These are phyloP conservation scores for Nerophis lumbriciformis DNA, from an alignment of 2,113 vertebrate genomes.

Conservation along the genomic window DNA sequence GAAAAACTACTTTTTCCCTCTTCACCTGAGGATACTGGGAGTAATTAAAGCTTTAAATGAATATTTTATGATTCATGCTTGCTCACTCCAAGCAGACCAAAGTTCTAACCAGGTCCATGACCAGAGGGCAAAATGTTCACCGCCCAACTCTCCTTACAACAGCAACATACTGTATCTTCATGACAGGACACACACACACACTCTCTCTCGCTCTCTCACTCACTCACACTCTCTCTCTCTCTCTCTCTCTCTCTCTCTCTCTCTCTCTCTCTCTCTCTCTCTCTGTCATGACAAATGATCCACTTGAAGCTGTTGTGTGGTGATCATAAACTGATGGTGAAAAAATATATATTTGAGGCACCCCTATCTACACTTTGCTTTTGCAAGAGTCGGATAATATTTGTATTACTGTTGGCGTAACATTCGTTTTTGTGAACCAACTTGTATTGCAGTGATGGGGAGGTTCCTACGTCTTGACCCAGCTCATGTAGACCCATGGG, in stretches of 20 bases:
- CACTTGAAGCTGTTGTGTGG: constrained; percentile 17
- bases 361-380: constrained; percentile 21
- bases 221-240: too few species aligned
- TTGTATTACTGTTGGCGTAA: constrained; percentile 18
- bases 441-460: constrained; percentile 11
- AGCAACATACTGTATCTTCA: constrained; percentile 2
- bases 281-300: constrained; percentile 8
- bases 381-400: not conserved
- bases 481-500: constrained; percentile 20
- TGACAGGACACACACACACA: constrained; percentile 14
- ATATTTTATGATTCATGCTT: constrained; percentile 48
- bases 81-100: constrained; percentile 33
- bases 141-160: constrained; percentile 13
- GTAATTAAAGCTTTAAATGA: constrained; percentile 50
- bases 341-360: constrained; percentile 6
- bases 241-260: too few species aligned
- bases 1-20: constrained; percentile 16
- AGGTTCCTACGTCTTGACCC: constrained; percentile 14
- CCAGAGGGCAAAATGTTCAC: constrained; percentile 23
- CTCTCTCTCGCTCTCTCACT: not conserved
- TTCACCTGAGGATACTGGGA: constrained; percentile 31
- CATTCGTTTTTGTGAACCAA: constrained; percentile 28
- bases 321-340: constrained; percentile 18
- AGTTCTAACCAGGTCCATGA: constrained; percentile 28
- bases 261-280: too few species aligned